Evolutionary conservation across 2,888 invertebrate species (phyloP).

Genomic region (Volucella inanis): DNA sequence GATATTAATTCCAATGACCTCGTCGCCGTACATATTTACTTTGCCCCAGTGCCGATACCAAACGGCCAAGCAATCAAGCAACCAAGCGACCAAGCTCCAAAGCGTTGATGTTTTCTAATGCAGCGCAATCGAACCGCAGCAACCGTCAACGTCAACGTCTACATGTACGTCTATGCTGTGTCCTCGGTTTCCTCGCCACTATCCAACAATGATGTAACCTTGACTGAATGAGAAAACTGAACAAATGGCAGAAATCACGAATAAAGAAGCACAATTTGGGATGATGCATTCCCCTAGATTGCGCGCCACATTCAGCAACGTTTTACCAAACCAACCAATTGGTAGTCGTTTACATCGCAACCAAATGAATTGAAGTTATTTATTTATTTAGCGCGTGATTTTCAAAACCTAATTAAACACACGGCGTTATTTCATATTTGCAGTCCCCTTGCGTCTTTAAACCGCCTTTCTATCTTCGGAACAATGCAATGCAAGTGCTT

Average conservation of each 20-base stretch:
- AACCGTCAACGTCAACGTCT: conserved; percentile 3
- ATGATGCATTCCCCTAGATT: conserved; percentile 22
- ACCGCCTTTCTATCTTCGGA: background rate
- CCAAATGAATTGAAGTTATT: conserved; percentile 29
- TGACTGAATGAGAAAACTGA: conserved; percentile 64
- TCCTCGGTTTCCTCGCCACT: background rate
- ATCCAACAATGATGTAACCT: conserved; percentile 60
- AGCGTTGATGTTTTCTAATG: conserved; percentile 49
- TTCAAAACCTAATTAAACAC: conserved; percentile 46
- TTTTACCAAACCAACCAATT: background rate
- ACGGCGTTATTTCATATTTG: conserved; percentile 37
- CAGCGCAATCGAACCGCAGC: conserved; percentile 51
- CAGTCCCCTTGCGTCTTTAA: background rate
- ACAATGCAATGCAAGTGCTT: background rate
- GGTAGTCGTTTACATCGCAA: conserved; percentile 13
- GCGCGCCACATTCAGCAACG: background rate
- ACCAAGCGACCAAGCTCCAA: conserved; percentile 13
- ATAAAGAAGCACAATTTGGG: conserved; percentile 56
- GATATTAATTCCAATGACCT: conserved; percentile 74
- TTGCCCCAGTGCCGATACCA: conserved; percentile 18
- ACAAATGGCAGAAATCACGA: conserved; percentile 60
- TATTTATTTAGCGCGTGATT: conserved; percentile 39
- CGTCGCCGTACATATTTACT: conserved; percentile 26
- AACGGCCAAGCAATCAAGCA: conserved; percentile 16
- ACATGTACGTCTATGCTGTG: no score